Base-by-base conservation (phyloP, 1,140 invertebrate genomes). In the Neoseiulus cucumeris region DNA sequence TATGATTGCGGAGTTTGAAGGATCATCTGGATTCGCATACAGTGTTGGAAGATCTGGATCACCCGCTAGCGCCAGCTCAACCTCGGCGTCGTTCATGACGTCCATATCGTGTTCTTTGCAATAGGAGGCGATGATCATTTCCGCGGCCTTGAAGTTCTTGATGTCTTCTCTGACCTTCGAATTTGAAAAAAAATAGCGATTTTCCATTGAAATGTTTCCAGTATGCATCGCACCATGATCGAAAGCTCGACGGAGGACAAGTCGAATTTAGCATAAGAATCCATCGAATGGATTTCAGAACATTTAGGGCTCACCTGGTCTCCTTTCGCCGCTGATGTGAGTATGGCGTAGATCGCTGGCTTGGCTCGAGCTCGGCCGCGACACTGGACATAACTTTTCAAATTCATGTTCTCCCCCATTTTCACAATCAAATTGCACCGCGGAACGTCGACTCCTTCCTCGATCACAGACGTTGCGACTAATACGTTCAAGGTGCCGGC, bases 391-490 rank as follows among this genome's bases (percentile, higher is more conserved):
- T 78, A 79, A 9, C 75, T 75, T 4, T 71, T 69, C 68, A 77
- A 78, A 68, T 72, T 73, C 65, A 69, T 70, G 0, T 76, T 73
- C 42, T 71, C 70, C 64, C 89, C 85, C 75, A 86, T 86, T 41
- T 83, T 79, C 20, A 89, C 74, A 0, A 91, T 84, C 44, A 87
- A 76, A 71, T 87, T 85, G 74, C 88, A 91, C 45, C 82, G 80
- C 22, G 85, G 85, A 30, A 91, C 79, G 77, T 91, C 87, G 66
- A 89, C 81, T 4, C 88, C 87, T 78, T 90, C 87, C 76, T 91
- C 87, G 22, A 91, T 75, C 0, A 89, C 83, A 71, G 81, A 82
- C 6, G 91, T 92, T 17, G 87, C 82, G 45, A 92, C 77, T 5
- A 94, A 70, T 22, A 90, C 79, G 74, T 95, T 95, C 0, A 81